Evolutionary conservation across 2,888 invertebrate genomes (phyloP), one percentile per base, ranked within the genome.

Genomic region (Lasius platythorax): DNA sequence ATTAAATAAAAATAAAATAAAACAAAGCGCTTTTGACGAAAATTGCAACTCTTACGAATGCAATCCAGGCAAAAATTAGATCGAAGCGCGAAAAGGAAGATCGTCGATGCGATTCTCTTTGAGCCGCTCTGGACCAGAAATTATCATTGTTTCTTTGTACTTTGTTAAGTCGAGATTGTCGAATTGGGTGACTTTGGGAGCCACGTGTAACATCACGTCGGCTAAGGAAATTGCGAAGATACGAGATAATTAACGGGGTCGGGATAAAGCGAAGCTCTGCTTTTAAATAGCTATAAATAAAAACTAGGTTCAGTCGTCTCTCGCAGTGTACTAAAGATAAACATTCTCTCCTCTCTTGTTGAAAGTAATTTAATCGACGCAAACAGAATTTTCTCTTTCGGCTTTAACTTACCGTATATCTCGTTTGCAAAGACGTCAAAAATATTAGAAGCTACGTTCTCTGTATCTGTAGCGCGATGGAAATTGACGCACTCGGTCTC

Each of bases 11-110:
- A 53, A n/a, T 46, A 15, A 46, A 46, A 46, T 6, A 53, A 53
- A n/a, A 53, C n/a, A 53, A 53, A 53, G n/a, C n/a, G 12, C 12
- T 58, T 61, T 72, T 61, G 61, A 61, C n/a, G 72, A 33, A 72
- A 79, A 79, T 79, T 70, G 46, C 72, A 70, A 58, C 15, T 46
- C 46, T 79, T 70, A 56, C 15, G 18, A 79, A 70, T 46, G 58
- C 33, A 61, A 46, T n/a, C 33, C 46, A 58, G 68, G 43, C 58
- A 50, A 63, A 73, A 46, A 43, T 61, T 37, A 37, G 79, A 72
- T 81, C 79, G 61, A 79, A 79, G 79, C 58, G 28, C 18, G 9
- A 6, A 33, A 28, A 58, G 46, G 58, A 46, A 46, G 30, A 68
- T 30, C 56, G n/a, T n/a, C 64, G 23, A 66, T 23, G 66, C 28